Conservation (phyloP, 37 sponge, comb jelly and placozoan genomes). For the Beroe ovata region DNA sequence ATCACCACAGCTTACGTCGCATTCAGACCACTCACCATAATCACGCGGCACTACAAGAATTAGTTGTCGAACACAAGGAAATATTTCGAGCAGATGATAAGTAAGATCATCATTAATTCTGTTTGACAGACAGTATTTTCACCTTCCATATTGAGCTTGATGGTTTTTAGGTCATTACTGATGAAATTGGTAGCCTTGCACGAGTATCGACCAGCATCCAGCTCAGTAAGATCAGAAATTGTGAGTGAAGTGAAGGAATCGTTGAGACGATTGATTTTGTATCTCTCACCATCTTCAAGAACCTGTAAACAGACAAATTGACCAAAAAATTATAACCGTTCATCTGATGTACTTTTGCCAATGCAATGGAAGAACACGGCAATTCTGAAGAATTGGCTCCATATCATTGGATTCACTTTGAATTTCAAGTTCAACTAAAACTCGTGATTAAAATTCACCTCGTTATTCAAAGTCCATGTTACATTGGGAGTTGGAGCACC, state of each 20-base stretch:
- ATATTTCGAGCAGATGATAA: no score
- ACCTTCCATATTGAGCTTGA: constrained; percentile 5
- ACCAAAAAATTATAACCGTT: no score
- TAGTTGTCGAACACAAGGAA: no score
- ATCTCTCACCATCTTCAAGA: background rate
- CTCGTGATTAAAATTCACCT: no score
- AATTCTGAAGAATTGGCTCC: no score
- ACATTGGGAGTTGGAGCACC: constrained; percentile 47
- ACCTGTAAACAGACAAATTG: background rate
- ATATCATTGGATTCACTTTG: no score
- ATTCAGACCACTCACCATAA: background rate
- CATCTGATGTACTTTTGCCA: no score
- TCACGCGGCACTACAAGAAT: constrained; percentile 2
- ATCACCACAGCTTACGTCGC: constrained; percentile 21
- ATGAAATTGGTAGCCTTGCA: constrained; percentile 41
- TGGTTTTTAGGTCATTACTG: background rate
- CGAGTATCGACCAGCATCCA: constrained; percentile 23
- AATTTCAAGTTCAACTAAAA: no score
- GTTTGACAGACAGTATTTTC: no score
- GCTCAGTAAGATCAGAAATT: background rate
- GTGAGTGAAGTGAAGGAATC: constrained; percentile 7
- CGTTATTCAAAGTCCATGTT: background rate
- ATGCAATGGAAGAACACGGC: no score
- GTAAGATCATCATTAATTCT: no score
- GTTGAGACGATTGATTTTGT: background rate